phyloP scores from a whole-genome alignment of 2,113 vertebrate genomes.

The Cebidichthys violaceus region DNA sequence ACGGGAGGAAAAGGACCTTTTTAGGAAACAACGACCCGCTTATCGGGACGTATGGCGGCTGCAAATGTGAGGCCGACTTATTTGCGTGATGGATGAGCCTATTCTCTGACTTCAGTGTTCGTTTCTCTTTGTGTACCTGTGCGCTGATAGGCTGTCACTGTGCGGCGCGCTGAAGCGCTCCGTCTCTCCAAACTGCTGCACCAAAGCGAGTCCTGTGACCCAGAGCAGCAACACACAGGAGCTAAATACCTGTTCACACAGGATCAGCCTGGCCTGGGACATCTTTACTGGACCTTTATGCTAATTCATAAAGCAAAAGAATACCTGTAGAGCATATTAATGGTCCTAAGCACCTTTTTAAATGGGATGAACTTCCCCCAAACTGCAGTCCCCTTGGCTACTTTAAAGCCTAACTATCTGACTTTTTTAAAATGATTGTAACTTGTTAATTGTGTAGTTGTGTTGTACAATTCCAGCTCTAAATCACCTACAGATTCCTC shows the following conservation, averaged over 20 bases:
- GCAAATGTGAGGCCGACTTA: constrained; percentile 41
- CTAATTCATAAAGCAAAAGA: neutral
- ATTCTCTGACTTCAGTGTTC: constrained; percentile 32
- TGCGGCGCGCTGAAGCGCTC: neutral
- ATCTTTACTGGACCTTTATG: neutral
- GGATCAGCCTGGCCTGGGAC: neutral
- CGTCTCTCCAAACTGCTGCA: neutral
- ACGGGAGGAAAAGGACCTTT: constrained; percentile 41
- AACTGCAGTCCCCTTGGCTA: neutral
- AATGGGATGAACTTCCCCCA: neutral
- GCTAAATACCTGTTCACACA: neutral
- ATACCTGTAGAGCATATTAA: neutral
- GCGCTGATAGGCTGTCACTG: constrained; percentile 1
- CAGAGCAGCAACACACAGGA: neutral
- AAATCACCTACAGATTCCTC: neutral
- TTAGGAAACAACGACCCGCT: constrained; percentile 54
- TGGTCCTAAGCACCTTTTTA: neutral
- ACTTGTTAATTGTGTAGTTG: neutral
- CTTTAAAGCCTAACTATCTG: neutral
- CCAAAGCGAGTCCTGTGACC: constrained; percentile 21
- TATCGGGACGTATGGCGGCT: constrained; percentile 51
- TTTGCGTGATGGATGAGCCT: constrained; percentile 60
- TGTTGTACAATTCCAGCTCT: neutral
- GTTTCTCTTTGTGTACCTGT: constrained; percentile 38
- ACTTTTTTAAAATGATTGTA: no score